Conservation (phyloP, 2,888 invertebrate species). For the Mamestra brassicae region DNA sequence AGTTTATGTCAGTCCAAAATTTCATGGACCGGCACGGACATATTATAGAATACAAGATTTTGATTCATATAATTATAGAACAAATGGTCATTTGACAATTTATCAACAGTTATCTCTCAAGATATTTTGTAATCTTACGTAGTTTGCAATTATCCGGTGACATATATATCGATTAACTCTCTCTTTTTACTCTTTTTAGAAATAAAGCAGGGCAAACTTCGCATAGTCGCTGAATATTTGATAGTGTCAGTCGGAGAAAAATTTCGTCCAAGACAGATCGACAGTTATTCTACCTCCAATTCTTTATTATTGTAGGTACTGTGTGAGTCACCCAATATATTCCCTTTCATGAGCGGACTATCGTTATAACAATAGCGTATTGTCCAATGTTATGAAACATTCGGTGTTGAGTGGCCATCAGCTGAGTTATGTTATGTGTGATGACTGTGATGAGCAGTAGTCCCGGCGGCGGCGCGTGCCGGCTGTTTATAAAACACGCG, state of each 20-base stretch:
- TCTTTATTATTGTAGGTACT: not conserved
- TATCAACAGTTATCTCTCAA: too few species aligned
- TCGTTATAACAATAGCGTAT: constrained; percentile 14
- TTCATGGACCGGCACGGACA: too few species aligned
- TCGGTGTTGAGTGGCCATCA: constrained; percentile 3
- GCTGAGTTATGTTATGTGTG: not conserved
- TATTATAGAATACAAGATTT: too few species aligned
- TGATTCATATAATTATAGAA: too few species aligned
- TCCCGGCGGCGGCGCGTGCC: constrained; percentile 18
- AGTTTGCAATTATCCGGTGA: too few species aligned
- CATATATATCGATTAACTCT: too few species aligned
- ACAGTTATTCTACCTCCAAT: not conserved
- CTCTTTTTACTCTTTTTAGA: too few species aligned
- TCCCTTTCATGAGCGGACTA: not conserved
- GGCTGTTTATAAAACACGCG: constrained; percentile 28
- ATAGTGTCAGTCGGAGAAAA: not conserved
- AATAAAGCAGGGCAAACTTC: too few species aligned
- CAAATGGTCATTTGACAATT: too few species aligned
- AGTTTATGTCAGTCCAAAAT: too few species aligned
- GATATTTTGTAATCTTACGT: too few species aligned
- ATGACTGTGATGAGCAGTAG: constrained; percentile 9
- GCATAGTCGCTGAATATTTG: not conserved
- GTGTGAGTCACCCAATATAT: not conserved
- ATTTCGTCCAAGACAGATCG: not conserved
- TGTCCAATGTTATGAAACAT: constrained; percentile 28